Evolutionary conservation across 2,888 invertebrate species (phyloP), one percentile per base, ranked within the genome.

Genomic region (Amiota communis): DNA sequence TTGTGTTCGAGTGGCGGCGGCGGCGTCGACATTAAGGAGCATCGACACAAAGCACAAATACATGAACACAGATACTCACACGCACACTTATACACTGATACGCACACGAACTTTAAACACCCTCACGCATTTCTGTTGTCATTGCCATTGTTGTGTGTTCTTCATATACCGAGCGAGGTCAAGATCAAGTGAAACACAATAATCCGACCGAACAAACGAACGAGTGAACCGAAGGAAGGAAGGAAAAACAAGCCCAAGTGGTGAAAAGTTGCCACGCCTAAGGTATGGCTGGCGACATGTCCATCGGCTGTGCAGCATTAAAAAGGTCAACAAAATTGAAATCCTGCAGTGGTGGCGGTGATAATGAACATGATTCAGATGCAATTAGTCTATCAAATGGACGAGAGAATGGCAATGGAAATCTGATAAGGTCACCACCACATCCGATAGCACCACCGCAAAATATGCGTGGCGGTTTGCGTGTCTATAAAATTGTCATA

Each of bases 401-500:
- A 65, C 49, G 76, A 69, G 85, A 85, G 20, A 79, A 85, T 77
- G 81, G 82, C 72, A 74, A 47, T 59, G 77, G 79, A 23, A 23
- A 77, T 23, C 23, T 79, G 49, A 78, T 80, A 20, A 84, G 79
- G 56, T 76, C 79, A 36, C 77, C 84, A 53, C 82, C 77, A 74
- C 23, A 23, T 23, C 23, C 36, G 23, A 23, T 23, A 36, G 80
- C 80, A 61, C 83, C 84, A 53, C 84, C 86, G n/a, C 87, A 88
- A 71, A 90, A 88, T 74, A 89, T 88, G 83, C 85, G 90, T n/a
- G 88, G 94, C 85, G 95, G 95, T 51, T 91, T 95, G 81, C 92
- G 95, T 79, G 95, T 96, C 79, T 97, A 96, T 91, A 97, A 96
- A 91, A 95, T 97, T 87, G 97, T 97, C 77, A 96, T 97, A 81